Evolutionary conservation across 2,797 vertebrate genomes (phyloP).

Genomic region (Salarias fasciatus): DNA sequence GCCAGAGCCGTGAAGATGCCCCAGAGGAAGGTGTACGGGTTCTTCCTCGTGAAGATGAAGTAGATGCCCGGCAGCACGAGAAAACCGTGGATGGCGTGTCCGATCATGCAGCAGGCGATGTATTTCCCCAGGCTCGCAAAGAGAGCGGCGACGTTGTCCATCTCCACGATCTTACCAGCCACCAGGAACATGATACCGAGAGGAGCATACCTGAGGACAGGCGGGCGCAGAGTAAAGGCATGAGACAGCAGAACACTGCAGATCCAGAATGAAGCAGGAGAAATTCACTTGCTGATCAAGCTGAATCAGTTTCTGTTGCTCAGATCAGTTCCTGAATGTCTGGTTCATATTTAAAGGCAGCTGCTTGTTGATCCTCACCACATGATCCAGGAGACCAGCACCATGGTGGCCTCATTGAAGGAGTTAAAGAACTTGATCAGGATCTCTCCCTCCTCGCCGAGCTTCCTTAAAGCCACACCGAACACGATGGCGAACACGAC

Average conservation of each 20-base stretch:
- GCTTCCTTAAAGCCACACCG: conserved; percentile 88
- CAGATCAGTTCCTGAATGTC: too few species aligned
- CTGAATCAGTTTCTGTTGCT: too few species aligned
- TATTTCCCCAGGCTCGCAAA: conserved; percentile 91
- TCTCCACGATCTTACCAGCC: conserved; percentile 90
- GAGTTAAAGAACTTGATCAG: conserved; percentile 94
- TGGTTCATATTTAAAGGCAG: too few species aligned
- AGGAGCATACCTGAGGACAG: conserved; percentile 86
- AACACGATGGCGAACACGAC: conserved; percentile 92
- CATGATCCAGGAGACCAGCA: conserved; percentile 99
- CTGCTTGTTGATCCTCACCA: conserved; percentile 84
- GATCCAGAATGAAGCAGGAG: too few species aligned
- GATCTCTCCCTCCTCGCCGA: conserved; percentile 90
- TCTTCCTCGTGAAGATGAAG: conserved; percentile 87
- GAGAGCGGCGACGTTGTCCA: conserved; percentile 83
- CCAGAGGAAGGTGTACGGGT: conserved; percentile 91
- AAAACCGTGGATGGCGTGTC: conserved; percentile 88
- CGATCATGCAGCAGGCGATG: conserved; percentile 88
- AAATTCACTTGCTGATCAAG: too few species aligned
- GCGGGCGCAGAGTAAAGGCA: neutral
- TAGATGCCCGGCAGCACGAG: conserved; percentile 88
- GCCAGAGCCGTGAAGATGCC: conserved; percentile 87
- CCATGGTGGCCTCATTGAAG: conserved; percentile 99
- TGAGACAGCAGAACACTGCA: neutral
- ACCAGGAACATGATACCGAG: conserved; percentile 94